These are phyloP conservation scores for Tupaia chinensis DNA, from an alignment of 2,113 vertebrate species.

Conservation along the genomic window DNA sequence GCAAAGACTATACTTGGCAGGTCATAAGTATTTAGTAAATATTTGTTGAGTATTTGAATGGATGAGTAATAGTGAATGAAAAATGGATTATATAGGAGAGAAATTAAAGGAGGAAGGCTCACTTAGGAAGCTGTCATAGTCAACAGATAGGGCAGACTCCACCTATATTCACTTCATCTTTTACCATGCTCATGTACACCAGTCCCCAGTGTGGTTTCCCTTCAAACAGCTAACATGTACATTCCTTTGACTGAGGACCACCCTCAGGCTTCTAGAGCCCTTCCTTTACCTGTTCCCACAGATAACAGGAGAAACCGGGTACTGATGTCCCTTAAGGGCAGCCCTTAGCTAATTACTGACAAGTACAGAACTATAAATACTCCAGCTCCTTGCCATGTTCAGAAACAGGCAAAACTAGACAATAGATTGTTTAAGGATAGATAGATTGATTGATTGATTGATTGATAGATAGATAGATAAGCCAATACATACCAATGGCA, in stretches of 20 bases:
- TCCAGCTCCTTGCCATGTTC: background rate
- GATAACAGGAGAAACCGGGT: background rate
- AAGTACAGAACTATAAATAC: constrained; percentile 22
- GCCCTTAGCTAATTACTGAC: constrained; percentile 11
- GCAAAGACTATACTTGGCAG: background rate
- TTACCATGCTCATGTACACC: background rate
- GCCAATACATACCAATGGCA: background rate
- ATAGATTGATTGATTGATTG: background rate
- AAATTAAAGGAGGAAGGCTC: constrained; percentile 39
- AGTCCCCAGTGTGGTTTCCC: background rate
- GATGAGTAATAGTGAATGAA: background rate
- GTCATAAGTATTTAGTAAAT: constrained; percentile 37
- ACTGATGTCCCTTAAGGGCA: background rate
- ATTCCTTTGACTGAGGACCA: background rate
- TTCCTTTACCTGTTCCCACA: background rate
- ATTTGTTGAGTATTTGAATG: constrained; percentile 5
- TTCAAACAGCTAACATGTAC: background rate
- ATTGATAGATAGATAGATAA: too few species aligned
- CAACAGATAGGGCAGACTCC: constrained; percentile 8
- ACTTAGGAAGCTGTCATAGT: background rate
- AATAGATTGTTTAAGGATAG: background rate
- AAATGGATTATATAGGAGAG: constrained; percentile 6
- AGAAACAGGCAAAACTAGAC: constrained; percentile 16
- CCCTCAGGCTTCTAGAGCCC: background rate
- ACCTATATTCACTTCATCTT: background rate